Evolutionary conservation across 1,140 invertebrate genomes (phyloP).

Genomic region (Zophobas morio): DNA sequence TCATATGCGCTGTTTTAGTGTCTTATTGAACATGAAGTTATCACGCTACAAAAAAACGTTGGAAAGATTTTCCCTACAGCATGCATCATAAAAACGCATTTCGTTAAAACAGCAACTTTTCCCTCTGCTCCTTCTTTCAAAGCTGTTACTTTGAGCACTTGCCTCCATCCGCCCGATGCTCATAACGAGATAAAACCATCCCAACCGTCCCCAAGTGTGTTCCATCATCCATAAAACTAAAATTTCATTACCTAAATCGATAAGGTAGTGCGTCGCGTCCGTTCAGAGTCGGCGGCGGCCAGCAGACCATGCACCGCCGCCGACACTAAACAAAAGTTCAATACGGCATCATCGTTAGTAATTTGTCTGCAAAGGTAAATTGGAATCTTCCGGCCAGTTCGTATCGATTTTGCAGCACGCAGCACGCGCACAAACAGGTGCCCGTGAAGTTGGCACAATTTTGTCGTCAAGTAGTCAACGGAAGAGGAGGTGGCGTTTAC

Average conservation of each 20-base stretch:
- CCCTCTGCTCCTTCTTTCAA: background rate
- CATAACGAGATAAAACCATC: no score
- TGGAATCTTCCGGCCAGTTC: constrained; percentile 47
- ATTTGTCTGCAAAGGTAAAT: constrained; percentile 47
- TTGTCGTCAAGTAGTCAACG: no score
- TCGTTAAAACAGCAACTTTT: background rate
- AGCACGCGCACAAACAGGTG: constrained; percentile 42
- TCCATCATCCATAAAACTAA: background rate
- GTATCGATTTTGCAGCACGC: constrained; percentile 43
- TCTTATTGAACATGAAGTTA: no score
- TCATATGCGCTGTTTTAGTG: no score
- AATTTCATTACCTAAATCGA: constrained; percentile 2
- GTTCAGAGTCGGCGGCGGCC: background rate
- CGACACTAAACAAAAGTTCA: constrained; percentile 38
- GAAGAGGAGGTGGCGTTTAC: no score
- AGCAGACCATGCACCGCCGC: constrained; percentile 11
- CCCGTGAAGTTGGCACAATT: no score
- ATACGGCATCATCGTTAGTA: constrained; percentile 39
- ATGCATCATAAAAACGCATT: background rate
- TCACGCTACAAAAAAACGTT: no score
- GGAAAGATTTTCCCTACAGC: no score
- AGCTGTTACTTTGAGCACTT: no score
- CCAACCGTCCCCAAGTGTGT: no score
- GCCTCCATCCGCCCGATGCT: no score
- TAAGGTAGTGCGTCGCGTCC: background rate